Base-by-base conservation (phyloP, 2,888 invertebrate genomes). In the Auanema freiburgensis region DNA sequence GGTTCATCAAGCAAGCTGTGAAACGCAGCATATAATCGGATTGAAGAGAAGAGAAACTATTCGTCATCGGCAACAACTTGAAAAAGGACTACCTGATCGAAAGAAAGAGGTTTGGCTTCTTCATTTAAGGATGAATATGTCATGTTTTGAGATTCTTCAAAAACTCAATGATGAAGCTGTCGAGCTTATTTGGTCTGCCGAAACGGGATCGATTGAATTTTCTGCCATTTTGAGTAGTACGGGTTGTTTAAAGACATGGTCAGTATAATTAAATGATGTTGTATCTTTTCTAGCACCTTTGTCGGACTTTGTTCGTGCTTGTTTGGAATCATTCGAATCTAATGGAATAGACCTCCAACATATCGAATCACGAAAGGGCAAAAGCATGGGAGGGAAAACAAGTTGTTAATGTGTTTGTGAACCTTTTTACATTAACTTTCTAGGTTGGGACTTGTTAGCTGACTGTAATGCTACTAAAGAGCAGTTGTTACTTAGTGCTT, bases 161-260 rank as follows among this genome's bases (percentile, higher is more conserved):
- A 67, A 74, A 23, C 70, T 83, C 2, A 81, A 82, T 61, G 83
- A 83, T 57, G 80, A 81, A 50, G 79, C 79, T 1, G 72, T 83
- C 14, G 79, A 81, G 25, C 65, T 83, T 23, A 75, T 83, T 14
- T 77, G 74, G 64, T 54, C 71, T 5, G 74, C 78, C 0, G 63
- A 55, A 25, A 62, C 65, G 3, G 63, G 66, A 8, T 44, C 33
- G 14, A 64, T 79, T 11, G 55, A 65, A 3, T 73, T 81, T 49
- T 65, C 77, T 0, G 63, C 77, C 8, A 66, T 80, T 18, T 49
- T 81, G 3, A 62, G 72, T 10, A 74, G 76, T 40, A 41, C 49
- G 11, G 63, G 71, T 71, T 23, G 58, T 50, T 57, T 57, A 11
- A 21, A 21, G 18, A 0, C 16, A 55, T 24, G 33, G 55, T 14